Evolutionary conservation across 2,888 invertebrate genomes (phyloP).

Genomic region (Hirtodrosophila confusa): DNA sequence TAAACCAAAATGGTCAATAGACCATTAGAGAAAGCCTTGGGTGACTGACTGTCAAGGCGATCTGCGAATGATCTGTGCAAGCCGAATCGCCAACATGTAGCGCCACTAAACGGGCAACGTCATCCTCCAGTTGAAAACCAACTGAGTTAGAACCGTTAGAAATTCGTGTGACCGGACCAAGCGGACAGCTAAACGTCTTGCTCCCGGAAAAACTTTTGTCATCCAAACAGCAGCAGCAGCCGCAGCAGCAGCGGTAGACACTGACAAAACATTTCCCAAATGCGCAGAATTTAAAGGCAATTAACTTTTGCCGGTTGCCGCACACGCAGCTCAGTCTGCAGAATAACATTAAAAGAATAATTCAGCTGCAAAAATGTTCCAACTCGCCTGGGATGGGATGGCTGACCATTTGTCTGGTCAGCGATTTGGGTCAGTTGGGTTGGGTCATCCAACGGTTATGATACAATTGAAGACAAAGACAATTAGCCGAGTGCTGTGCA

Average conservation of each 20-base stretch:
- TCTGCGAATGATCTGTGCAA: slow-evolving; percentile 35
- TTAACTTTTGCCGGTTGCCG: slow-evolving; percentile 64
- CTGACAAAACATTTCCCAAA: slow-evolving; percentile 61
- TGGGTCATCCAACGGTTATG: slow-evolving; percentile 77
- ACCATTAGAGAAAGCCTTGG: slow-evolving; percentile 73
- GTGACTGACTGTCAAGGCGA: slow-evolving; percentile 71
- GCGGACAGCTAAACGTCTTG: slow-evolving; percentile 23
- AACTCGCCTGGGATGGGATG: slow-evolving; percentile 38
- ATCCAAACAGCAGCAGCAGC: slow-evolving; percentile 18
- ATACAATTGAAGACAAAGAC: slow-evolving; percentile 67
- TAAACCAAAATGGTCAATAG: slow-evolving; percentile 77
- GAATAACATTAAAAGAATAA: slow-evolving; percentile 59
- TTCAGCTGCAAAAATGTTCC: slow-evolving; percentile 50
- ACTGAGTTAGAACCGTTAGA: slow-evolving; percentile 49
- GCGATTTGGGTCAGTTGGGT: slow-evolving; percentile 66
- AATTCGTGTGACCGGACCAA: slow-evolving; percentile 54
- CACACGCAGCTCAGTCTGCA: slow-evolving; percentile 49
- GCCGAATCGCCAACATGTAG: slow-evolving; percentile 25
- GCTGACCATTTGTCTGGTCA: slow-evolving; percentile 53
- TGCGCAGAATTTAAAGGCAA: slow-evolving; percentile 72
- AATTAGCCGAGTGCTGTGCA: slow-evolving; percentile 55
- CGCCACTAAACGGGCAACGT: slow-evolving; percentile 40
- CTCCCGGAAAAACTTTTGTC: slow-evolving; percentile 60
- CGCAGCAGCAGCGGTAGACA: slow-evolving; percentile 7
- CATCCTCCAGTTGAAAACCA: slow-evolving; percentile 46